phyloP scores from a whole-genome alignment of 2,888 invertebrate species.

The Pyrochroa serraticornis region DNA sequence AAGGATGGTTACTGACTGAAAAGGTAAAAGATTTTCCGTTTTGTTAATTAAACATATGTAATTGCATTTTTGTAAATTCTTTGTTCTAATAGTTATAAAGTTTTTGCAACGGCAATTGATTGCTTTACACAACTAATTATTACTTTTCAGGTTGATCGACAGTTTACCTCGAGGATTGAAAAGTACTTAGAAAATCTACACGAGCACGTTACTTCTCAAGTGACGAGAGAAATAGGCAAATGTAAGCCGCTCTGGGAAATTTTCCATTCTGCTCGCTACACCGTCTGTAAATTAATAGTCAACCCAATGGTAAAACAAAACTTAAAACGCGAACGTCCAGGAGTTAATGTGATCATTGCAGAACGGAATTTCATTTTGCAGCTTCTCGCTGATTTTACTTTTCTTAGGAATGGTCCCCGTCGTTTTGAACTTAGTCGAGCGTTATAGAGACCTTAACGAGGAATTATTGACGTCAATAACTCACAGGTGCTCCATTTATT shows the following conservation, averaged over 20 bases:
- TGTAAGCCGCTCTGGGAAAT: slow-evolving; percentile 77
- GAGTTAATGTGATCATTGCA: slow-evolving; percentile 36
- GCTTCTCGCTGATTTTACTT: slow-evolving; percentile 53
- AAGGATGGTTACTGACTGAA: slow-evolving; percentile 72
- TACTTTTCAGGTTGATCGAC: slow-evolving; percentile 35
- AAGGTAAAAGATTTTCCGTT: slow-evolving; percentile 62
- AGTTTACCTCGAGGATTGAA: slow-evolving; percentile 39
- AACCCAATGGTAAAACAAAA: slow-evolving; percentile 65
- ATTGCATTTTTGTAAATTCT: background rate
- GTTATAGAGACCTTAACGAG: slow-evolving; percentile 47
- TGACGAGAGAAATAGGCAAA: slow-evolving; percentile 69
- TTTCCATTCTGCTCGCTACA: slow-evolving; percentile 67
- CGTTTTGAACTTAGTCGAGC: slow-evolving; percentile 50
- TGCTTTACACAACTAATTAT: background rate
- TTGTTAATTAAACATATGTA: background rate
- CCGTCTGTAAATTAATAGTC: slow-evolving; percentile 68
- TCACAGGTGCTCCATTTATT: slow-evolving; percentile 40
- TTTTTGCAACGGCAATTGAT: no score
- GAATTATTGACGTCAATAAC: slow-evolving; percentile 42
- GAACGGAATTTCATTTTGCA: slow-evolving; percentile 51
- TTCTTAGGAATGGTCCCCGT: slow-evolving; percentile 54
- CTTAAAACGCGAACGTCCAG: background rate
- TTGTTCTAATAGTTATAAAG: background rate
- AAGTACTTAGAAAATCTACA: slow-evolving; percentile 60
- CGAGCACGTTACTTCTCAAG: slow-evolving; percentile 70